Evolutionary conservation across 2,888 invertebrate species (phyloP), one percentile per base, ranked within the genome.

Genomic region (Eremobia ochroleuca): DNA sequence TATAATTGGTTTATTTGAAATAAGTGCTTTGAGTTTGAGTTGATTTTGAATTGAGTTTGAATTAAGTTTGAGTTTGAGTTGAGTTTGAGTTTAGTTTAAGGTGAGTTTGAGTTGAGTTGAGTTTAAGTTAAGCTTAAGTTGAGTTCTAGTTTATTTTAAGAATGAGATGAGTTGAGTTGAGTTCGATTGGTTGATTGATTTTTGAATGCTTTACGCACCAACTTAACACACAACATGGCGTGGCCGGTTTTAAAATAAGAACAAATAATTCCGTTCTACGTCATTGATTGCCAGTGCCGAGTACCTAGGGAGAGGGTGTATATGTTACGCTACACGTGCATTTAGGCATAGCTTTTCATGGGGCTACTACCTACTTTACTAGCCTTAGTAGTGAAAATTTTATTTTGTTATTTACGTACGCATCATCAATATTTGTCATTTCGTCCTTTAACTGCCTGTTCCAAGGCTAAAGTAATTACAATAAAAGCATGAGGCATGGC

Each of bases 401-500:
- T 78, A 37, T 4, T 77, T 66, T 34, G 2, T 40, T 34, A 52
- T 61, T 70, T 31, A 64, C 25, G 18, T 46, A 43, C 0, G 21
- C 9, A 46, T 34, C 15, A 73, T 79, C 28, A 46, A 52, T 73
- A 81, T 73, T 34, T 43, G 21, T 40, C 13, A 46, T 73, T 72
- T 28, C 43, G 68, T 75, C 71, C 59, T 77, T 66, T 37, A 62
- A 55, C n/a, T 46, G n/a, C 8, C 46, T 37, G n/a, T 58, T 31
- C 25, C 68, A 82, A 69, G 59, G 52, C 55, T 28, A 4, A 66
- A 40, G n/a, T 72, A 68, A 68, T 78, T 71, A 71, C 11, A 76
- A 15, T 71, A 40, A 59, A 71, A 73, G 25, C 21, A 6, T 68
- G 34, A 31, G 52, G 40, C 59, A 62, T 8, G 15, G 34, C 43